Base-by-base conservation (phyloP, 2,113 vertebrate species). In the Engystomops pustulosus region DNA sequence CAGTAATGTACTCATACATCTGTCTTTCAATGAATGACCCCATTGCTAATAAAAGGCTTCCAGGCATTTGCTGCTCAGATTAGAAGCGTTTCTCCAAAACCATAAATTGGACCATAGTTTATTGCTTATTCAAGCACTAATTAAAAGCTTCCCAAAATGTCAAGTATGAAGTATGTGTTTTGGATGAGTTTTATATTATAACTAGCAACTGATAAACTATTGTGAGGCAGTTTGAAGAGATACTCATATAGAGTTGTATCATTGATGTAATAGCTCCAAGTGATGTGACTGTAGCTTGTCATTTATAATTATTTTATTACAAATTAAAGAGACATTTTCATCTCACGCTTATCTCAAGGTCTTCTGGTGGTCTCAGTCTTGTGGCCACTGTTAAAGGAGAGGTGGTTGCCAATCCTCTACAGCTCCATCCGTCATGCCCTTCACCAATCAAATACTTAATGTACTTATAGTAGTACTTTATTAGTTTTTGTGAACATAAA, bases 1-100 rank as follows among this genome's bases (percentile, higher is more conserved):
- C 51, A 78, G 75, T 78, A 78, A 78, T 78, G 45, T 20, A 60
- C 51, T 58, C 75, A 78, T 53, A 38, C 75, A 78, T 78, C 75
- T 78, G 75, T 78, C 51, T 60, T 78, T 60, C 53, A 78, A 53
- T 78, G 32, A 58, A 58, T 78, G 53, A 78, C 45, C 75, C 75
- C 45, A 8, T 6, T 78, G 75, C 47, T 78, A 58, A 78, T 78
- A 78, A 78, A 78, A 78, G 38, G 18, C 75, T 78, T 51, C 75
- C 75, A 78, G 47, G 75, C 75, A 78, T 58, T n/a, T 78, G n/a
- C 75, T 41, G 51, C 75, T 60, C 75, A 58, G 12, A 78, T 78
- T 53, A 78, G 53, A 78, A 78, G 11, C 0, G n/a, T 60, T 58
- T 78, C 75, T 78, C 51, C 53, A 38, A 58, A 78, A 15, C 51